Conservation (phyloP, 2,113 vertebrate species). For the Lates calcarifer region DNA sequence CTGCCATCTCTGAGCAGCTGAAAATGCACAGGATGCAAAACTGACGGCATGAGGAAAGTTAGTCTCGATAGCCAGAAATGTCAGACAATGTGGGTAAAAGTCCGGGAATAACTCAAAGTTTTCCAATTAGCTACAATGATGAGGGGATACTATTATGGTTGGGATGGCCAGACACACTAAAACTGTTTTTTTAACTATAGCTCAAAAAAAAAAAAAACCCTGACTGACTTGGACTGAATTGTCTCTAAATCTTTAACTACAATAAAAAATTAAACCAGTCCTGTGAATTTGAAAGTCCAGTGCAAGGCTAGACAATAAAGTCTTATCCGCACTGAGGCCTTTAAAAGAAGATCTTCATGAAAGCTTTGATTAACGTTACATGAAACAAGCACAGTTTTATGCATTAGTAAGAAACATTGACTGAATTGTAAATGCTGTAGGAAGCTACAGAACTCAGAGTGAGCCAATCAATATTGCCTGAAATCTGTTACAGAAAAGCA, state of each 20-base stretch:
- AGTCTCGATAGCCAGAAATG: not conserved
- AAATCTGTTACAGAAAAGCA: not conserved
- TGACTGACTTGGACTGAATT: no score
- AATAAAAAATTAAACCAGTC: not conserved
- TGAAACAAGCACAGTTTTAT: no score
- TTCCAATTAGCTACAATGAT: not conserved
- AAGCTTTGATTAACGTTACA: no score
- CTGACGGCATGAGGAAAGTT: constrained; percentile 13
- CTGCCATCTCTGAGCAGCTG: constrained; percentile 24
- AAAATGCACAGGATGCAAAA: constrained; percentile 23
- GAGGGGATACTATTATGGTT: not conserved
- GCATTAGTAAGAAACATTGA: no score
- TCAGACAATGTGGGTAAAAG: not conserved
- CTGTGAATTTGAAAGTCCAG: not conserved
- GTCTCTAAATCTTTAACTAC: constrained; percentile 4
- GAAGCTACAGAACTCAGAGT: not conserved
- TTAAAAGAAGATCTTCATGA: not conserved
- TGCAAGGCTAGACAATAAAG: not conserved
- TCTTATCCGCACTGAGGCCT: not conserved
- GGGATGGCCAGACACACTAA: no score
- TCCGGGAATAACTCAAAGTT: not conserved
- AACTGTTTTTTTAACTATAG: no score
- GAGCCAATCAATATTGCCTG: not conserved
- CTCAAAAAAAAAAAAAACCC: no score
- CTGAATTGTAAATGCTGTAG: not conserved